Percentiles rank a stretch among this genome's conserved stretches.
These are phyloP conservation scores for Cosmia trapezina DNA, from an alignment of 2,888 invertebrate genomes.

Conservation along the genomic window DNA sequence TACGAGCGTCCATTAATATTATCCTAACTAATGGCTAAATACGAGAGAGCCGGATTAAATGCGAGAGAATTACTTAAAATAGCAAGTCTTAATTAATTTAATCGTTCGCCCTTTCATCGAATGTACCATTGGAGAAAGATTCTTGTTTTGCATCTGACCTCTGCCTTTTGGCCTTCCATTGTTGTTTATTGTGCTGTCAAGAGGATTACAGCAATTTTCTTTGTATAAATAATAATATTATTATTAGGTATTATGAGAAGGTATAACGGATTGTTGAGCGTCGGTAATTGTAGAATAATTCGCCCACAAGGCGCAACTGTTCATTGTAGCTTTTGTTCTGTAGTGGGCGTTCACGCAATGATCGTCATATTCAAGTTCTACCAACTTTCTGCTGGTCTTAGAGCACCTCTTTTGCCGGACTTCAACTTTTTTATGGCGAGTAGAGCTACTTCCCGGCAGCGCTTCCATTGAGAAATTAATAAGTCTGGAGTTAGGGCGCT, in stretches of 20 bases:
- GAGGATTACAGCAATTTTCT: constrained; percentile 3
- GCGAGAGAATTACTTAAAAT: constrained; percentile 37
- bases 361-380: neutral
- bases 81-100: constrained; percentile 38
- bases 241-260: constrained; percentile 7
- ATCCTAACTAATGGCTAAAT: constrained; percentile 41
- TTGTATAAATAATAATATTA: constrained; percentile 13
- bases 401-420: too few relatives aligned
- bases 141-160: constrained; percentile 12
- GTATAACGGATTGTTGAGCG: neutral
- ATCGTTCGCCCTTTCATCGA: constrained; percentile 32
- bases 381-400: neutral
- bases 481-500: too few relatives aligned
- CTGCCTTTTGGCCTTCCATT: constrained; percentile 16
- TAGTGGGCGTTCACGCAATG: neutral
- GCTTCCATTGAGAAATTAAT: too few relatives aligned
- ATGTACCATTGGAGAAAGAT: constrained; percentile 17
- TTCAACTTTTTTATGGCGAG: too few relatives aligned
- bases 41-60: constrained; percentile 48
- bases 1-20: constrained; percentile 39
- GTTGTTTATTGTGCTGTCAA: constrained; percentile 11
- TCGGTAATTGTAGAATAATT: constrained; percentile 5
- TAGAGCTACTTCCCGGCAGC: too few relatives aligned
- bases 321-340: neutral
- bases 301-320: neutral